Evolutionary conservation across 1,140 invertebrate species (phyloP).

Genomic region (Aphidius gifuensis): DNA sequence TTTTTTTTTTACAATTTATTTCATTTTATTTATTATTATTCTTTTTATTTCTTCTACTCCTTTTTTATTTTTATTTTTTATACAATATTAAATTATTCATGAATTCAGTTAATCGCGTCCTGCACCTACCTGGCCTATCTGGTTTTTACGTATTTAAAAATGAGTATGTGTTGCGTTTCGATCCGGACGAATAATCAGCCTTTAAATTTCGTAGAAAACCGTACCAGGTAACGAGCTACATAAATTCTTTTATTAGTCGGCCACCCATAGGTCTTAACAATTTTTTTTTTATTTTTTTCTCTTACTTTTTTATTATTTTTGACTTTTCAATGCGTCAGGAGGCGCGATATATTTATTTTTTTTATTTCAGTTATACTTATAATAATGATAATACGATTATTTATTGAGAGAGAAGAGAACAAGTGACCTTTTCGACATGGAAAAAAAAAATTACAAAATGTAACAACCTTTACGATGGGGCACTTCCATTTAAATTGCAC

Average conservation of each 20-base stretch:
- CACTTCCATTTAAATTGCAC: no score
- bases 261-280: conserved; percentile 23
- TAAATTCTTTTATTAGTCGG: conserved; percentile 53
- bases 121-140: conserved; percentile 43
- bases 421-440: no score
- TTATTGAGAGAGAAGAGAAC: no score
- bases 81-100: conserved; percentile 52
- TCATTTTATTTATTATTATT: no score
- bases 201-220: conserved; percentile 53
- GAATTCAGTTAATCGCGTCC: conserved; percentile 54
- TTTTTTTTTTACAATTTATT: no score
- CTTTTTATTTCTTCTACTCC: no score
- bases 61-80: conserved; percentile 8
- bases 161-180: conserved; percentile 19
- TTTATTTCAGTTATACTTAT: no score
- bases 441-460: no score
- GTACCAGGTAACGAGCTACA: conserved; percentile 49
- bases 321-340: background rate
- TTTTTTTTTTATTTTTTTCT: conserved; percentile 12
- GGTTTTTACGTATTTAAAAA: conserved; percentile 31
- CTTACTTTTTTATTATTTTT: conserved; percentile 17
- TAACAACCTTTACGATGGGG: no score
- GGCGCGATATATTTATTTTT: no score
- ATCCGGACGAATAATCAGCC: conserved; percentile 43
- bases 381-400: no score